These are phyloP conservation scores for Palythoa grandis DNA, from an alignment of 92 coral and sea anemone species.

Conservation along the genomic window DNA sequence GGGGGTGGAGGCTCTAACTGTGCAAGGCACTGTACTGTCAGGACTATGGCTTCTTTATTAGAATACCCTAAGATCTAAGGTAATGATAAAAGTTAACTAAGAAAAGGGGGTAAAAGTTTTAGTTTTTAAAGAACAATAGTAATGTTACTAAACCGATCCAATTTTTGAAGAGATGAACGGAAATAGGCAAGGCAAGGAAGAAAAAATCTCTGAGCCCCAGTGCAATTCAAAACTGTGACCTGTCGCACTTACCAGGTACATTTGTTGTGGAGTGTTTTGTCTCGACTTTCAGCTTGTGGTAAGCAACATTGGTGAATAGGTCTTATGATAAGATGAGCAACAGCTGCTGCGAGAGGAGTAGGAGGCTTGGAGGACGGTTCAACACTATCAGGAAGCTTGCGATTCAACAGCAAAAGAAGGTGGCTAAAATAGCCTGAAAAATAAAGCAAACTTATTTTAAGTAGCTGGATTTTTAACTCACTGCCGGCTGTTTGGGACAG, in stretches of 20 bases:
- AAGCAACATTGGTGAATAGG: constrained; percentile 15
- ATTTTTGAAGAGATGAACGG: neutral
- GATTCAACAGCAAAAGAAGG: constrained; percentile 4
- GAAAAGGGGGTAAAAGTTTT: no score
- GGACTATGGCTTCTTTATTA: no score
- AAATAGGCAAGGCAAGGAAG: neutral
- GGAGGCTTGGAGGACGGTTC: constrained; percentile 32
- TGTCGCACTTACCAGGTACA: neutral
- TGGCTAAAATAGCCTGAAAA: constrained; percentile 20
- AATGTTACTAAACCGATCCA: no score
- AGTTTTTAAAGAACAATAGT: no score
- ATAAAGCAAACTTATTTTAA: no score
- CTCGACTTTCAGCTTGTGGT: neutral
- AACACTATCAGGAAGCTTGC: constrained; percentile 30
- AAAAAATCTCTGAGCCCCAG: neutral
- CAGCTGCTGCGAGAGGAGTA: constrained; percentile 29
- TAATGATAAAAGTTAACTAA: no score
- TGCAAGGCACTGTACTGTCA: no score
- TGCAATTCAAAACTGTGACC: neutral
- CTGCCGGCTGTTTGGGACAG: no score
- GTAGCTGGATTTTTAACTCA: no score
- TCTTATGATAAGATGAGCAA: constrained; percentile 21
- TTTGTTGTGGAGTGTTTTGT: neutral
- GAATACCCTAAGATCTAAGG: no score
- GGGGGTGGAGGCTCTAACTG: no score